A percentile compares a stretch with the other conserved stretches of the same genome.
These are phyloP conservation scores for Palloptera scutellata DNA, from an alignment of 2,888 invertebrate genomes.

Conservation along the genomic window DNA sequence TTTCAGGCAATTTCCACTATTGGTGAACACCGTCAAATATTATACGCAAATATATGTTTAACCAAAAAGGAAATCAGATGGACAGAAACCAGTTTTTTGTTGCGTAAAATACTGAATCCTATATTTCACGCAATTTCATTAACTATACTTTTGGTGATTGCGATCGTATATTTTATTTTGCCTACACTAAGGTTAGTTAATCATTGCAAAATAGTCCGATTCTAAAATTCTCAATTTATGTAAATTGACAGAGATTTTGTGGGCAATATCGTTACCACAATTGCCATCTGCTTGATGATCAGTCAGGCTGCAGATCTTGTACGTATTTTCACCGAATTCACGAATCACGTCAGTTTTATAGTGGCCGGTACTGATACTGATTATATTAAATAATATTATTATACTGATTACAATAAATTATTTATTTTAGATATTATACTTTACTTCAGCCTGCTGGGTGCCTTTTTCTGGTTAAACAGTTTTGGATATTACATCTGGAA, in stretches of 20 bases:
- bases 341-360: constrained; percentile 81
- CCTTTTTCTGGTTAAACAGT: constrained; percentile 88
- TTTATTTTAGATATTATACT: constrained; percentile 74
- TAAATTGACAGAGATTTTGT: constrained; percentile 71
- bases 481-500: constrained; percentile 89
- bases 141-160: constrained; percentile 74
- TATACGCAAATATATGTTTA: constrained; percentile 78
- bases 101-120: constrained; percentile 80
- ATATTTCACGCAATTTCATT: constrained; percentile 79
- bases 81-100: constrained; percentile 76
- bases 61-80: constrained; percentile 76
- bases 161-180: constrained; percentile 82
- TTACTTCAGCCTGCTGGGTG: constrained; percentile 78
- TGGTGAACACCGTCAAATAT: constrained; percentile 66
- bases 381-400: background rate
- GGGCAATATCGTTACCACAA: constrained; percentile 85
- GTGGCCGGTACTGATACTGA: constrained; percentile 71
- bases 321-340: constrained; percentile 80
- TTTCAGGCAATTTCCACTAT: constrained; percentile 55
- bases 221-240: background rate
- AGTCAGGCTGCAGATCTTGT: constrained; percentile 82
- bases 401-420: background rate
- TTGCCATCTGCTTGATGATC: constrained; percentile 78
- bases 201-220: background rate
- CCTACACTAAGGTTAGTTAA: constrained; percentile 72